phyloP scores from a whole-genome alignment of 1,140 invertebrate species.

The Danaus melanippus region DNA sequence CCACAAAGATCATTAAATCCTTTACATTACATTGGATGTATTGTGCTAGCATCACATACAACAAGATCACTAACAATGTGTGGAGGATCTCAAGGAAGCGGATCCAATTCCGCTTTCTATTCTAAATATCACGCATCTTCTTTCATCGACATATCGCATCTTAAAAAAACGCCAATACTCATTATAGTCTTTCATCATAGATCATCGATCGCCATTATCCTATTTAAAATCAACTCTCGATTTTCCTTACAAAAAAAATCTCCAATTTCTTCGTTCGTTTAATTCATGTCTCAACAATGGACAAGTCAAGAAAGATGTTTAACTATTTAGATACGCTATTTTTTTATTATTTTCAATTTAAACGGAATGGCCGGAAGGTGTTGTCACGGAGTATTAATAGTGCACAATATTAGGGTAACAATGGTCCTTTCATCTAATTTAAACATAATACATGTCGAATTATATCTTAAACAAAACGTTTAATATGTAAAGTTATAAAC shows the following conservation, averaged over 20 bases:
- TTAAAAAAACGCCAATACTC: slow-evolving; percentile 53
- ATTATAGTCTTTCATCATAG: slow-evolving; percentile 67
- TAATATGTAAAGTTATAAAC: too few relatives aligned
- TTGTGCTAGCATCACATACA: slow-evolving; percentile 56
- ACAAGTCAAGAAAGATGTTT: slow-evolving; percentile 69
- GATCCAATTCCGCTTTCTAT: slow-evolving; percentile 57
- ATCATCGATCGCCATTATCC: slow-evolving; percentile 70
- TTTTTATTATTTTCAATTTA: slow-evolving; percentile 70
- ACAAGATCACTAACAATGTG: slow-evolving; percentile 64
- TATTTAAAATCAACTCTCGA: slow-evolving; percentile 69
- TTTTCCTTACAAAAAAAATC: slow-evolving; percentile 28
- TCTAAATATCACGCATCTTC: slow-evolving; percentile 49
- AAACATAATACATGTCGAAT: slow-evolving; percentile 18
- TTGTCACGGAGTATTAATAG: slow-evolving; percentile 58
- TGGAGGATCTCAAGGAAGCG: slow-evolving; percentile 65
- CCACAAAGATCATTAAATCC: slow-evolving; percentile 50
- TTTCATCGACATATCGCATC: slow-evolving; percentile 46
- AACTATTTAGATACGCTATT: slow-evolving; percentile 69
- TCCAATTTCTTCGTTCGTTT: slow-evolving; percentile 55
- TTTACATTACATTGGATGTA: slow-evolving; percentile 19
- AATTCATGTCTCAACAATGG: slow-evolving; percentile 60
- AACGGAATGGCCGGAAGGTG: slow-evolving; percentile 68
- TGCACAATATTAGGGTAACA: slow-evolving; percentile 21
- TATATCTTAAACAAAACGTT: not conserved
- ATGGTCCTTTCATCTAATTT: slow-evolving; percentile 26